Conservation (phyloP, 2,113 vertebrate genomes). For the Aldabrachelys gigantea region DNA sequence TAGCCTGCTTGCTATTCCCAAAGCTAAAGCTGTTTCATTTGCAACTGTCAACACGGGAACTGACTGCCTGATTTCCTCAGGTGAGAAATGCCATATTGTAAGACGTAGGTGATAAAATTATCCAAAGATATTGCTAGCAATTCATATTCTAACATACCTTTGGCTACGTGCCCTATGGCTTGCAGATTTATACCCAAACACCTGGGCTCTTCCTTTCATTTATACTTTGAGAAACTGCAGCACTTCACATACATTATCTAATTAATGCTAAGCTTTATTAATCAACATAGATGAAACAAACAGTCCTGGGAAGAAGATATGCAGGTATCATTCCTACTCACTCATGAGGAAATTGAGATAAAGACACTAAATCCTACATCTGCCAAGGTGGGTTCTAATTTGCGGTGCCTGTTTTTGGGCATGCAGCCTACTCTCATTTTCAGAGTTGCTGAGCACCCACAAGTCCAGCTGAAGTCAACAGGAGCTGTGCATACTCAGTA, state of each 20-base stretch:
- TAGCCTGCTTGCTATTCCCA: not conserved
- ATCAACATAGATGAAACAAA: not conserved
- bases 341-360: not conserved
- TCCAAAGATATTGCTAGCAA: not conserved
- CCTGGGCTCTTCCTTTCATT: not conserved
- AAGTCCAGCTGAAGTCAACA: not conserved
- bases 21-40: not conserved
- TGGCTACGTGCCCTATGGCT: not conserved
- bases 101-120: not conserved
- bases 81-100: not conserved
- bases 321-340: not conserved
- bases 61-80: not conserved
- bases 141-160: not conserved
- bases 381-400: not conserved
- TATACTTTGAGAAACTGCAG: not conserved
- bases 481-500: not conserved
- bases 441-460: not conserved
- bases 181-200: not conserved
- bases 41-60: not conserved
- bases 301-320: not conserved
- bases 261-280: not conserved
- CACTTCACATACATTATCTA: not conserved
- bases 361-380: not conserved
- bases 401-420: not conserved
- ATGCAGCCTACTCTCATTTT: not conserved